Evolutionary conservation across 2,797 vertebrate genomes (phyloP).

Genomic region (Hemibagrus guttatus): DNA sequence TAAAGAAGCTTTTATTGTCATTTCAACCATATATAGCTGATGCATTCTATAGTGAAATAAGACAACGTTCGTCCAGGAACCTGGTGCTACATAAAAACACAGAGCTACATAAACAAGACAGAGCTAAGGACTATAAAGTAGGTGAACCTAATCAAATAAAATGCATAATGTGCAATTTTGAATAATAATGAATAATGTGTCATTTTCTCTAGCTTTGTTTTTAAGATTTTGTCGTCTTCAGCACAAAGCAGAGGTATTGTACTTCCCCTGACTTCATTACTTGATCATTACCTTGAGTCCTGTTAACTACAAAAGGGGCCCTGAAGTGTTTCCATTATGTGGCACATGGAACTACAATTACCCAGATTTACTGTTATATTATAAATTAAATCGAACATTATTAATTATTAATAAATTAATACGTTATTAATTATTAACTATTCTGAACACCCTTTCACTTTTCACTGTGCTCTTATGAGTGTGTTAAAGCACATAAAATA

Average conservation of each 20-base stretch:
- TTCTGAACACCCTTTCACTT: background rate
- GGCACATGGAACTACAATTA: background rate
- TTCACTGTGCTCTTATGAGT: background rate
- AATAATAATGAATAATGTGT: no score
- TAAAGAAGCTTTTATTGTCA: no score
- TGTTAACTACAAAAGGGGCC: background rate
- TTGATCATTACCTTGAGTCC: background rate
- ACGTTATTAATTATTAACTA: background rate
- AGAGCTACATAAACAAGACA: no score
- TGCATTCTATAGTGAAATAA: no score
- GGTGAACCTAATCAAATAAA: no score
- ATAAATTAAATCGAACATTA: background rate
- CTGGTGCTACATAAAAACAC: no score
- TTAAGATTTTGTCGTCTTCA: background rate
- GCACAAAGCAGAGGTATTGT: background rate
- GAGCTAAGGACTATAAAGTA: no score
- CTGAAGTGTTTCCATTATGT: background rate
- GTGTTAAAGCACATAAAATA: no score
- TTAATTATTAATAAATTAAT: no score
- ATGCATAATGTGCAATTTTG: no score
- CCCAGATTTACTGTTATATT: background rate
- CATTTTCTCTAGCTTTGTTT: conserved; percentile 38
- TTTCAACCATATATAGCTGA: no score
- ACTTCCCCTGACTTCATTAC: background rate
- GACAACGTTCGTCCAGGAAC: no score